Conservation (phyloP, 1,140 invertebrate genomes). For the Cataglyphis hispanica region DNA sequence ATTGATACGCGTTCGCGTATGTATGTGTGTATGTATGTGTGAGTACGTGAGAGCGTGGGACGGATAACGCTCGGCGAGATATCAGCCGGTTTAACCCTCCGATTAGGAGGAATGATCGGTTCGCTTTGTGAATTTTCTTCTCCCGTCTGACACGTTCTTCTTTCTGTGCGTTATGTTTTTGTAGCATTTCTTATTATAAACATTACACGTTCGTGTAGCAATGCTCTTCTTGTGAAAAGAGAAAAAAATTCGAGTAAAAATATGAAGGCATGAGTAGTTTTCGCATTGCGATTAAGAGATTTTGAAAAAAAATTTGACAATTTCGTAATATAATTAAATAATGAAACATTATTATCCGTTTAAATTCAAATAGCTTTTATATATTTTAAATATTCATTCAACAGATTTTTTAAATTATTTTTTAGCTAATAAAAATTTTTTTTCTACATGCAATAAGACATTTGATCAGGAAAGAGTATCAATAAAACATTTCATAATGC, state of each 20-base stretch:
- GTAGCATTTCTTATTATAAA: background rate
- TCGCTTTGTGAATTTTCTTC: slow-evolving; percentile 42
- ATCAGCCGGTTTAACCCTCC: slow-evolving; percentile 37
- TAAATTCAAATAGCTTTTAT: too few relatives aligned
- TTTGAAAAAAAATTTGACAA: background rate
- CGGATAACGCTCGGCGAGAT: slow-evolving; percentile 52
- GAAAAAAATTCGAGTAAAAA: background rate
- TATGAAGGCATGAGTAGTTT: background rate
- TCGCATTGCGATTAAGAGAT: background rate
- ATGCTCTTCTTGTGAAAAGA: background rate
- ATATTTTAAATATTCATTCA: too few relatives aligned
- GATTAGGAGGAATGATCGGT: background rate
- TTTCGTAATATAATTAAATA: too few relatives aligned
- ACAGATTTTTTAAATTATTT: too few relatives aligned
- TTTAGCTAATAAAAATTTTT: too few relatives aligned
- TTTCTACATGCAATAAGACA: too few relatives aligned
- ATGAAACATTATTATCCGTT: too few relatives aligned
- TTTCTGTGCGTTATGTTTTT: background rate
- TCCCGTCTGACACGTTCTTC: background rate
- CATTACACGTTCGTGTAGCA: background rate
- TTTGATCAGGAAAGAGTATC: too few relatives aligned
- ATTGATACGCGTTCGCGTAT: slow-evolving; percentile 67
- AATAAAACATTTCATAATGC: too few relatives aligned
- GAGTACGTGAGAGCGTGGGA: slow-evolving; percentile 48
- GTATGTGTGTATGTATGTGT: slow-evolving; percentile 12